Evolutionary conservation across 2,888 invertebrate species (phyloP).

Genomic region (Resseliella maxima): DNA sequence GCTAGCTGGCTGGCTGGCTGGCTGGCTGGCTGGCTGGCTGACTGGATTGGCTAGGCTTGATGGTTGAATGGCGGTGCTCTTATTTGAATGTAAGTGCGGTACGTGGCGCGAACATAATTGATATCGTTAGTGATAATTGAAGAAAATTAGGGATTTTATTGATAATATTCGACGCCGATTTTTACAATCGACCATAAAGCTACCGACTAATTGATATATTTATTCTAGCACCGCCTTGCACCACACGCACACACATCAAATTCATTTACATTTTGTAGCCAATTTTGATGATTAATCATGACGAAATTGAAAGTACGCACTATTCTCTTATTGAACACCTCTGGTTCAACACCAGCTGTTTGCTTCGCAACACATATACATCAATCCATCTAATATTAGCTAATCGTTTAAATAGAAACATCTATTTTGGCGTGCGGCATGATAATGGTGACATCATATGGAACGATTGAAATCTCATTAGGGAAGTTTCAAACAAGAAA

Average conservation of each 20-base stretch:
- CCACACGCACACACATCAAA: background rate
- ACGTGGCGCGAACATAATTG: background rate
- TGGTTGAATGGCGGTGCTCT: background rate
- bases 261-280: background rate
- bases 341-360: background rate
- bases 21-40: no score
- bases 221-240: constrained; percentile 24
- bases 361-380: background rate
- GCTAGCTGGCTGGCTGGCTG: no score
- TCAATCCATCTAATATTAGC: no score
- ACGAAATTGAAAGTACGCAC: background rate
- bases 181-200: background rate
- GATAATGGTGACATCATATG: background rate
- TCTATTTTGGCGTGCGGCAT: no score
- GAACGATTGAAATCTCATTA: background rate
- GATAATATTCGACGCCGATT: background rate
- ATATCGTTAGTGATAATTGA: constrained; percentile 20
- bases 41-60: background rate
- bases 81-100: background rate
- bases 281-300: background rate
- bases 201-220: background rate
- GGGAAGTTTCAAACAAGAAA: background rate
- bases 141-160: background rate
- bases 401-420: background rate
- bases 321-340: background rate